phyloP scores from a whole-genome alignment of 2,797 vertebrate genomes.

The Sparidentex hasta region DNA sequence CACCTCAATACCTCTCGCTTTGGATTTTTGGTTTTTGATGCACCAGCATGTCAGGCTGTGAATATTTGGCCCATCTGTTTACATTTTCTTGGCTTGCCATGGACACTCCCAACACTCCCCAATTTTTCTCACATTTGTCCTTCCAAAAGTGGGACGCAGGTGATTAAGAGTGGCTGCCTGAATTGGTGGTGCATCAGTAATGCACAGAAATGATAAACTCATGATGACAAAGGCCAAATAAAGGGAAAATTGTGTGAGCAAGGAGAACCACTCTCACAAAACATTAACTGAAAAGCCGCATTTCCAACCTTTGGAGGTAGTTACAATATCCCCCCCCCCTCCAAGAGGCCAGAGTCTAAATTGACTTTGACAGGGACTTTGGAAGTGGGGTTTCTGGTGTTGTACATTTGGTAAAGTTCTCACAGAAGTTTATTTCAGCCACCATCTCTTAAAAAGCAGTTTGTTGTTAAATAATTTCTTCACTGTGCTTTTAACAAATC shows the following conservation, averaged over 20 bases:
- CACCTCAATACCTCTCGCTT: neutral
- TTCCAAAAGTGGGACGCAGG: neutral
- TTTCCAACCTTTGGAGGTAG: too few relatives aligned
- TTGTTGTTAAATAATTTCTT: too few relatives aligned
- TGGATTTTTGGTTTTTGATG: neutral
- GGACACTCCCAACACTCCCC: neutral
- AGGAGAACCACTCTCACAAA: neutral
- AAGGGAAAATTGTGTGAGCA: neutral
- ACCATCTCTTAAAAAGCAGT: too few relatives aligned
- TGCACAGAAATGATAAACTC: neutral
- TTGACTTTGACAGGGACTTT: too few relatives aligned
- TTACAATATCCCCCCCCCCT: too few relatives aligned
- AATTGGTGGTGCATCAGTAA: neutral
- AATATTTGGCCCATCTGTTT: neutral
- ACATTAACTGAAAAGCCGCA: neutral
- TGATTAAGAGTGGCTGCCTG: neutral
- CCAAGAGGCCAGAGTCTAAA: too few relatives aligned
- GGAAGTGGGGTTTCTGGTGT: too few relatives aligned
- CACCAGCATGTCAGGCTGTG: neutral
- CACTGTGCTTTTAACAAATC: too few relatives aligned
- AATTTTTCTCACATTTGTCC: neutral
- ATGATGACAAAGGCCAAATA: neutral
- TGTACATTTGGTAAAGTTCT: too few relatives aligned
- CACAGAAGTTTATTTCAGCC: too few relatives aligned
- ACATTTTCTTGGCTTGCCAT: neutral